phyloP scores from a whole-genome alignment of 2,888 invertebrate species.

The Leptothorax acervorum region DNA sequence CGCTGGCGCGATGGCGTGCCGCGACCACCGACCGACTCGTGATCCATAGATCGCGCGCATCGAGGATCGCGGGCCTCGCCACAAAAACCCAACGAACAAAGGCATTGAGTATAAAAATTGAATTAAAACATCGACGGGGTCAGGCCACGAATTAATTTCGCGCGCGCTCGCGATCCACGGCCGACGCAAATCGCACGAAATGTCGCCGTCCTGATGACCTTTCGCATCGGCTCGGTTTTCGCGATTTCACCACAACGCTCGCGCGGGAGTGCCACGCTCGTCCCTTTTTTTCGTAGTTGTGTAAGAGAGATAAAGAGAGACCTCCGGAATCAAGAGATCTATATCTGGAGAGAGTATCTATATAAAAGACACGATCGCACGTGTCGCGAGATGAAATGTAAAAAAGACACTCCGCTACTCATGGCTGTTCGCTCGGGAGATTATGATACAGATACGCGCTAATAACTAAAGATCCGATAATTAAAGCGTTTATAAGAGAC shows the following conservation, averaged over 20 bases:
- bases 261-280: constrained; percentile 41
- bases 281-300: constrained; percentile 52
- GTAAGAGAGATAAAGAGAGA: not conserved
- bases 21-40: not conserved
- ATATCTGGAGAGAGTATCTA: constrained; percentile 43
- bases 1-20: not conserved
- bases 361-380: constrained; percentile 51
- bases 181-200: constrained; percentile 65
- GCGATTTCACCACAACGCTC: constrained; percentile 73
- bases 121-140: constrained; percentile 59
- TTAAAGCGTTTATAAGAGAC: constrained; percentile 10
- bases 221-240: constrained; percentile 74
- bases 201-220: constrained; percentile 74
- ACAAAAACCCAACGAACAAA: constrained; percentile 24
- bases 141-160: constrained; percentile 36
- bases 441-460: constrained; percentile 6
- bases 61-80: not conserved
- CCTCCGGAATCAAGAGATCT: constrained; percentile 19
- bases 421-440: not conserved
- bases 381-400: constrained; percentile 40
- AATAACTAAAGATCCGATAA: constrained; percentile 17
- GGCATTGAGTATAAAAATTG: constrained; percentile 44
- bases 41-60: constrained; percentile 27
- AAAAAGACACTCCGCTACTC: constrained; percentile 30
- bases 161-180: constrained; percentile 6